A percentile compares a stretch with the other conserved stretches of the same genome.
Conservation (phyloP, 1,140 invertebrate genomes). For the Galendromus occidentalis region DNA sequence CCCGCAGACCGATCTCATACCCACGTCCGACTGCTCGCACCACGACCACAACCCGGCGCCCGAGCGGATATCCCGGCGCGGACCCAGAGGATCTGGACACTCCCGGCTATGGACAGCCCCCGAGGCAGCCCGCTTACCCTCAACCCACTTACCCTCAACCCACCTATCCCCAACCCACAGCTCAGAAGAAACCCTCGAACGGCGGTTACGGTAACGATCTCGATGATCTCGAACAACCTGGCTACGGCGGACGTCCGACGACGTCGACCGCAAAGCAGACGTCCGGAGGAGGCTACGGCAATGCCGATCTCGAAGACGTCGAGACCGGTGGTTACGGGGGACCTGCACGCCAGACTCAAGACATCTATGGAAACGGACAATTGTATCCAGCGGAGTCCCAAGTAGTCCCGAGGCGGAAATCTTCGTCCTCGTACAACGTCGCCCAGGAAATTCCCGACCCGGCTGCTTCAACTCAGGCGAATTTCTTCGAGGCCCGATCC, state of each 20-base stretch:
- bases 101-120: background rate
- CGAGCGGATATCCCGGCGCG: background rate
- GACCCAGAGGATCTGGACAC: background rate
- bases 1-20: background rate
- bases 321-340: background rate
- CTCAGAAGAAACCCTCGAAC: background rate
- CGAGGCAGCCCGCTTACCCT: background rate
- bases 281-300: background rate
- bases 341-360: background rate
- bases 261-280: background rate
- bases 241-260: background rate
- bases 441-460: background rate
- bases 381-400: background rate
- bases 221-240: background rate
- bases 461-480: background rate
- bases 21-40: background rate
- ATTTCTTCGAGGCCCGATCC: too few species aligned
- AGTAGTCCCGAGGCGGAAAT: background rate
- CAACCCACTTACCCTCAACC: background rate
- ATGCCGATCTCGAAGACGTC: background rate
- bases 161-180: background rate
- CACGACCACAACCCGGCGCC: background rate
- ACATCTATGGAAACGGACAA: background rate
- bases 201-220: conserved; percentile 6
- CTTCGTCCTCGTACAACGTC: background rate